Percentiles rank a stretch among this genome's conserved stretches.
Evolutionary conservation across 2,113 vertebrate species (phyloP).

Genomic region (Microtus oregoni): DNA sequence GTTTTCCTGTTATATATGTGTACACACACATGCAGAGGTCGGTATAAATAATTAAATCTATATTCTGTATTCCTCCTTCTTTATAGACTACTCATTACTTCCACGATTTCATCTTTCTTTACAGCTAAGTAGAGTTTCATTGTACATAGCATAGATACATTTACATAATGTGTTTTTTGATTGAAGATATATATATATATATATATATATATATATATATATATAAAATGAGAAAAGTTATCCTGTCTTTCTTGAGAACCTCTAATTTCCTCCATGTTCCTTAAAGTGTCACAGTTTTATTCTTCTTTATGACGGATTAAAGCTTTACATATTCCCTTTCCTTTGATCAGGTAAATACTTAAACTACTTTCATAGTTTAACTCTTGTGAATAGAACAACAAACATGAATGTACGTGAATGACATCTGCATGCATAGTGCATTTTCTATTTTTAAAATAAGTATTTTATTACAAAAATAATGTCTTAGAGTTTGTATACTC

Average conservation of each 20-base stretch:
- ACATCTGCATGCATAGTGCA: background rate
- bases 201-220: background rate
- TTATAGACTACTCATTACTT: background rate
- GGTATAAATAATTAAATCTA: background rate
- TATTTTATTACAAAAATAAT: constrained; percentile 32
- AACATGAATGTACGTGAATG: background rate
- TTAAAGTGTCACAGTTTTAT: background rate
- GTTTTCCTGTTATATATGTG: background rate
- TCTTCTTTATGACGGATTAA: background rate
- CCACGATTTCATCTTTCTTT: background rate
- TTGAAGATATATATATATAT: no score
- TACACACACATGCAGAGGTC: no score
- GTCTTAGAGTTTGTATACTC: background rate
- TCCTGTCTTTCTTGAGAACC: background rate
- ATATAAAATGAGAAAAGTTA: background rate
- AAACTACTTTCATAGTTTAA: background rate
- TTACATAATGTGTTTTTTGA: background rate
- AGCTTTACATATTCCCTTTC: background rate
- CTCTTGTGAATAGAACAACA: background rate
- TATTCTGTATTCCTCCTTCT: background rate
- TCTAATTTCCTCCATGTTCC: background rate
- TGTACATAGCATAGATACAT: background rate
- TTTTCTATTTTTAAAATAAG: constrained; percentile 50
- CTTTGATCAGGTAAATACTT: background rate
- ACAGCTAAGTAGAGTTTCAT: background rate